These are phyloP conservation scores for Mastomys natalensis DNA, from an alignment of 2,113 vertebrate species.

Conservation along the genomic window DNA sequence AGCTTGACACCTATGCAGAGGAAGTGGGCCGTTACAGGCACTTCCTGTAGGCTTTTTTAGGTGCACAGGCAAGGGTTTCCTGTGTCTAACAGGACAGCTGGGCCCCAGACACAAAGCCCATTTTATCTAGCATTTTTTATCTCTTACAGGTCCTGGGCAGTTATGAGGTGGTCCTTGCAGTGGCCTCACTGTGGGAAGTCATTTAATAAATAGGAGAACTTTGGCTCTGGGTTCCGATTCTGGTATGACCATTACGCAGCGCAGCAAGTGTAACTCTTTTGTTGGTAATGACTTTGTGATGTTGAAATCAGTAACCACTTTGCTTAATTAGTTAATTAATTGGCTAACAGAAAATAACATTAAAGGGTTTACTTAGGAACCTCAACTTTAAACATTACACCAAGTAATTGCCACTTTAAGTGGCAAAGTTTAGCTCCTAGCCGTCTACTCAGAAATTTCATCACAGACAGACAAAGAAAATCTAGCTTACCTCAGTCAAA, in stretches of 20 bases:
- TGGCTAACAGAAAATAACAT: not conserved
- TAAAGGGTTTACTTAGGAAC: not conserved
- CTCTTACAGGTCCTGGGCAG: not conserved
- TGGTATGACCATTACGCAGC: not conserved
- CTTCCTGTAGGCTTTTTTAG: not conserved
- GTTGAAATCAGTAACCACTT: not conserved
- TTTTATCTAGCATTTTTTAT: not conserved
- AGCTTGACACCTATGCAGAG: not conserved
- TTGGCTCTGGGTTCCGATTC: constrained; percentile 21
- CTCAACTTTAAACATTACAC: not conserved
- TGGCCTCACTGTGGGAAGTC: not conserved
- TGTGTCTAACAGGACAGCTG: not conserved
- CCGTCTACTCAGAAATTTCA: not conserved
- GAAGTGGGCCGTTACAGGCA: constrained; percentile 58
- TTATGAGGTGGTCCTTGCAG: not conserved
- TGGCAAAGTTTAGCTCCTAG: not conserved
- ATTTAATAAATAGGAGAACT: not conserved
- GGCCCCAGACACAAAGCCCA: not conserved
- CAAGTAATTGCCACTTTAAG: not conserved
- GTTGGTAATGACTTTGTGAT: not conserved
- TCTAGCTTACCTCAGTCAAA: not conserved
- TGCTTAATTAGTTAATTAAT: not conserved
- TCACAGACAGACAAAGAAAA: not conserved
- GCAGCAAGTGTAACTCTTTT: not conserved
- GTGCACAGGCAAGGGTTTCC: not conserved